Base-by-base conservation (phyloP, 2,888 invertebrate genomes). In the Monopis laevigella region DNA sequence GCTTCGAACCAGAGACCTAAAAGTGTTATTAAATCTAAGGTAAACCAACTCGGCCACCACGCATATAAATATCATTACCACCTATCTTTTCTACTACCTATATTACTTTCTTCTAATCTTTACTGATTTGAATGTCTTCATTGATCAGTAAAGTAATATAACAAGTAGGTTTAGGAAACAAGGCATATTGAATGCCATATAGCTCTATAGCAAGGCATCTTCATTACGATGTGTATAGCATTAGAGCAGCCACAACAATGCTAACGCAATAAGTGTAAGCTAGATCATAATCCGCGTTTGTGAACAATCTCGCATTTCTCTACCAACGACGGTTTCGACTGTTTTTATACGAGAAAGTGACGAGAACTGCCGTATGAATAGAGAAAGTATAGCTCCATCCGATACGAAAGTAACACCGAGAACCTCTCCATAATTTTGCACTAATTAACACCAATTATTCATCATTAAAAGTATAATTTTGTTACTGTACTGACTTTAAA, bases 371-470 rank as follows among this genome's bases (percentile, higher is more conserved):
- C 18, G 49, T 57, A 64, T 71, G 71, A 73, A 70, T 69, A 67
- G 75, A 74, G 77, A 78, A 77, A 77, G 77, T 73, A 66, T 58
- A 52, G 44, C 51, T 48, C 43, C 30, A 55, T 49, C 53, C 58
- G 58, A 56, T 59, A 62, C 53, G 70, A 68, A 69, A 70, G 64
- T 60, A 60, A 53, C 51, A 59, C 56, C 12, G 40, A 49, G 49
- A 45, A 47, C 50, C 51, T 53, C 51, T 46, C 53, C 49, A 48
- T 30, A 29, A 29, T 26, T 34, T 43, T 39, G 28, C 45, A 45
- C 43, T 48, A 51, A 47, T 49, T 51, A 49, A 45, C 48, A 49
- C 28, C 10, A 19, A 19, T 18, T 35, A 36, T 21, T 7, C 8
- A 21, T 7, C 8, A 21, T 21, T 7, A 7, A 21, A 5, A 21